Evolutionary conservation across 2,113 vertebrate genomes (phyloP), one percentile per base, ranked within the genome.

Genomic region (Azemiops feae): DNA sequence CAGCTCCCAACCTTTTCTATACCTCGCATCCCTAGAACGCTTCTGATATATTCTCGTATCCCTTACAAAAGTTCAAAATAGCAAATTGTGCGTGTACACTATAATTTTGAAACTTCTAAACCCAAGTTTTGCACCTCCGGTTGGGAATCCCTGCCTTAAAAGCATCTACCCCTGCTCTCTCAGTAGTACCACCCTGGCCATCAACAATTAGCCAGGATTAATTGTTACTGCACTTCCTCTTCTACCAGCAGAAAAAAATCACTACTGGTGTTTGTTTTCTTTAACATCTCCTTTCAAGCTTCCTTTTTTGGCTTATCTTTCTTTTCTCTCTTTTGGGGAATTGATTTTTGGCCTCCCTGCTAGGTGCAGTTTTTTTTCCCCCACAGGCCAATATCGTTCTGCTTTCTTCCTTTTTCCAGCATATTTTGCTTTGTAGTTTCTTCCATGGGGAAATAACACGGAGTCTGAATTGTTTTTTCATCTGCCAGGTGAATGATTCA

Each of bases 261-360:
- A 69, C 30, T 10, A 5, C 53, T 50, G 4, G 14, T 43, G 1
- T 18, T 52, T 30, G 4, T 18, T 52, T 20, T 18, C 12, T 50
- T 39, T 22, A 39, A 4, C 7, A 22, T 11, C 3, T 16, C 23
- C 23, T 23, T 23, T 88, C 0, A 85, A 85, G 3, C 69, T 74
- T 69, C 25, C 22, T 60, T 89, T 69, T 9, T 20, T 47, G 47
- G 12, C 30, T 91, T 93, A 4, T 95, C 93, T 96, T 58, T 22
- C 93, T 95, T 58, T 39, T 45, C 95, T 92, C 94, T 96, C 91
- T 95, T 95, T 94, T 96, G 92, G 93, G 95, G 57, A 91, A 92
- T 92, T 45, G 86, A 89, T 88, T 88, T 86, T 69, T 93, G 94
- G 91, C 47, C 74, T 60, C 91, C 89, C 54, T 34, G 7, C 54